Percentiles rank a stretch among this genome's conserved stretches.
Evolutionary conservation across 2,113 vertebrate species (phyloP).

Genomic region (Charina bottae): DNA sequence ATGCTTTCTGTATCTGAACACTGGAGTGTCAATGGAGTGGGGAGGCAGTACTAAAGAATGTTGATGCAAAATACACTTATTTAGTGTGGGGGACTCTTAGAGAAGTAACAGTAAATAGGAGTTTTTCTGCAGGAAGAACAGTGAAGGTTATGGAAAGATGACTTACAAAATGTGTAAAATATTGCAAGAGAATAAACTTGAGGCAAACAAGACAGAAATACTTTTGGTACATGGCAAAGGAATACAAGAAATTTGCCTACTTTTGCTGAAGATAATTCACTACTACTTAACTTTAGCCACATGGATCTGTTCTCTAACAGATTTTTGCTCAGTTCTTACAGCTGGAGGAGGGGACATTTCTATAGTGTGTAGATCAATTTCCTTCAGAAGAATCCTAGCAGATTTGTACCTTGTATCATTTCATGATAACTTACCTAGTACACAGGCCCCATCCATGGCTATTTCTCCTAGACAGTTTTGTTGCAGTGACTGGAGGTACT

Average conservation of each 20-base stretch:
- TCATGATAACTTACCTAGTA: conserved; percentile 80
- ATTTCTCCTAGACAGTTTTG: background rate
- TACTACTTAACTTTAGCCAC: background rate
- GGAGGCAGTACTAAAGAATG: background rate
- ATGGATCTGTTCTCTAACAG: background rate
- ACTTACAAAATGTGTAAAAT: background rate
- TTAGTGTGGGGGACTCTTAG: background rate
- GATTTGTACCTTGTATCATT: conserved; percentile 83
- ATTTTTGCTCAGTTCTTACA: conserved; percentile 80
- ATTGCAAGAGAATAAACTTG: background rate
- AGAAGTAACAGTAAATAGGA: background rate
- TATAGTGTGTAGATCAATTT: conserved; percentile 21
- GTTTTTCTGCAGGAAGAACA: background rate
- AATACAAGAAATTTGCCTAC: background rate
- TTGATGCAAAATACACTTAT: background rate
- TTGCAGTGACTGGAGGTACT: background rate
- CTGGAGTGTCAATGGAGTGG: background rate
- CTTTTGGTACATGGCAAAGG: background rate
- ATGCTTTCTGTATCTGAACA: background rate
- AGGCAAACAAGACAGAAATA: background rate
- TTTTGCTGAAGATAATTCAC: background rate
- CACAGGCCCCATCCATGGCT: conserved; percentile 78
- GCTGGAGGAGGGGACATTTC: conserved; percentile 77
- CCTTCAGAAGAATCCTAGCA: conserved; percentile 72
- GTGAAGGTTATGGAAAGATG: too few species aligned